These are phyloP conservation scores for Pogonocichla stellata DNA, from an alignment of 2,113 vertebrate species.

Conservation along the genomic window DNA sequence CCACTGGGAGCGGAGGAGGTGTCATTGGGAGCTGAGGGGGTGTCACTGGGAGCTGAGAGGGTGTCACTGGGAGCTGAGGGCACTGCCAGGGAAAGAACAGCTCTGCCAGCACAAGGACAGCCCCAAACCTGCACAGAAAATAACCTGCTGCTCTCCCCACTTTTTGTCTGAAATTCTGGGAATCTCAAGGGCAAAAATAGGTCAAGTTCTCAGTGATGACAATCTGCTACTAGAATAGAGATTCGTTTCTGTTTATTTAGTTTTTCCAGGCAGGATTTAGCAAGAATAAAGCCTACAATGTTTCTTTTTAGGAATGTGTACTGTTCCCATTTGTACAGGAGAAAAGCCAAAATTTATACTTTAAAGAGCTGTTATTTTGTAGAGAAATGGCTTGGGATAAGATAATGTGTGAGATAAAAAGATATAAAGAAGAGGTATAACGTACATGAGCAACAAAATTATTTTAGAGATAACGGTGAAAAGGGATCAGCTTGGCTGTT, in stretches of 20 bases:
- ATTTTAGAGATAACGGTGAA: slow-evolving; percentile 14
- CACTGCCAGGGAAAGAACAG: not conserved
- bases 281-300: not conserved
- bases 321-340: not conserved
- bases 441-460: not conserved
- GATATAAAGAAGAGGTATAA: not conserved
- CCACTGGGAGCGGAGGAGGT: no score
- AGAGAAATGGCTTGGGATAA: not conserved
- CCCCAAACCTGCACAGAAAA: not conserved
- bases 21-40: not conserved
- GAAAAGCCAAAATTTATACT: not conserved
- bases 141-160: not conserved
- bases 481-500: not conserved
- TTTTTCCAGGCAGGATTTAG: not conserved
- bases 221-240: not conserved
- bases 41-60: not conserved
- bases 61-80: not conserved
- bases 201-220: not conserved
- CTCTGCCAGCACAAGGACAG: not conserved
- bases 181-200: slow-evolving; percentile 1
- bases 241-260: not conserved
- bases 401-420: slow-evolving; percentile 26
- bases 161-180: rapidly evolving
- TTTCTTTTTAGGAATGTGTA: not conserved
- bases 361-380: slow-evolving; percentile 3